A percentile compares a stretch with the other conserved stretches of the same genome.
Evolutionary conservation across 1,140 invertebrate genomes (phyloP).

Genomic region (Zaprionus inermis): DNA sequence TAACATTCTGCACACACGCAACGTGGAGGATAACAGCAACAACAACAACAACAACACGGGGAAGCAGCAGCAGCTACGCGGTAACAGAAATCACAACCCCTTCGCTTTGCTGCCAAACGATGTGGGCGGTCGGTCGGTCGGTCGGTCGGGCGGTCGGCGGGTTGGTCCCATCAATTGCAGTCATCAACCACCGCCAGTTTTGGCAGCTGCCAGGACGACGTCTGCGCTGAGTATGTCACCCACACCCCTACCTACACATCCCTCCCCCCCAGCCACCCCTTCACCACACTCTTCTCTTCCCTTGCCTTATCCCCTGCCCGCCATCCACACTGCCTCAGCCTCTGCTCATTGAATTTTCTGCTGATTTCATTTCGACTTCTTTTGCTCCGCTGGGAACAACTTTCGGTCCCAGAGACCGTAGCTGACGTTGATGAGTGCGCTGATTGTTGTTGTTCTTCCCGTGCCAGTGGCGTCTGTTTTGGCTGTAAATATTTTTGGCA

Average conservation of each 20-base stretch:
- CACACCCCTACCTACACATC: background rate
- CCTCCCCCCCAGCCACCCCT: background rate
- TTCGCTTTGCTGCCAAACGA: slow-evolving; percentile 54
- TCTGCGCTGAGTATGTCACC: slow-evolving; percentile 27
- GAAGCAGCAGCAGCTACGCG: slow-evolving; percentile 1
- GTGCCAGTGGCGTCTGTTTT: slow-evolving; percentile 63
- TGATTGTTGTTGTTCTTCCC: slow-evolving; percentile 52
- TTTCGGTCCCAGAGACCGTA: slow-evolving; percentile 37
- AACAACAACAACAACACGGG: slow-evolving; percentile 20
- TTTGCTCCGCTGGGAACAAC: slow-evolving; percentile 80
- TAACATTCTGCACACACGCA: slow-evolving; percentile 63
- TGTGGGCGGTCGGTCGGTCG: slow-evolving; percentile 52
- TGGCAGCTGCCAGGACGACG: slow-evolving; percentile 62
- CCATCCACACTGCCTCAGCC: slow-evolving; percentile 2
- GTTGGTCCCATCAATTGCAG: slow-evolving; percentile 76
- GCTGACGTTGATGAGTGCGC: slow-evolving; percentile 43
- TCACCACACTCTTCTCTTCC: background rate
- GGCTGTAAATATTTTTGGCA: slow-evolving; percentile 81
- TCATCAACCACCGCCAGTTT: slow-evolving; percentile 71
- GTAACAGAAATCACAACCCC: slow-evolving; percentile 68
- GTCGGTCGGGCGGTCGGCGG: slow-evolving; percentile 24
- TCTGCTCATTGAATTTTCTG: slow-evolving; percentile 80
- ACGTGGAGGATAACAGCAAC: slow-evolving; percentile 24
- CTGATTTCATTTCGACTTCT: slow-evolving; percentile 83
- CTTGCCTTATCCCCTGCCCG: background rate